Percentiles rank a stretch among this genome's conserved stretches.
Evolutionary conservation across 2,888 invertebrate genomes (phyloP).

Genomic region (Margaritifera margaritifera): DNA sequence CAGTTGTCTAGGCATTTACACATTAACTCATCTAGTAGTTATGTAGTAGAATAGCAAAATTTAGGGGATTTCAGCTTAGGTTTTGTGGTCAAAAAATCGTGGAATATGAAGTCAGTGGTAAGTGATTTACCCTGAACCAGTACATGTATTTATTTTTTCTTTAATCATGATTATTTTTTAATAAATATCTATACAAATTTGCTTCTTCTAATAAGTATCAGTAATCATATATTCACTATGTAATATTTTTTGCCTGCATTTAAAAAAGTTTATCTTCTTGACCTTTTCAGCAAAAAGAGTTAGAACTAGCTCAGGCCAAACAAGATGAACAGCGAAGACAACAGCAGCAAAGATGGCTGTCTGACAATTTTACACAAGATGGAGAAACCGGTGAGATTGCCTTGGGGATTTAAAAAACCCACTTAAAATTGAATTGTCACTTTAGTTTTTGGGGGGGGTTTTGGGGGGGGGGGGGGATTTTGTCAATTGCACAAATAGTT

Average conservation of each 20-base stretch:
- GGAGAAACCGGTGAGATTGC: conserved; percentile 76
- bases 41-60: too few relatives aligned
- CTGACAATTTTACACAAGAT: conserved; percentile 63
- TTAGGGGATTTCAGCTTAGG: too few relatives aligned
- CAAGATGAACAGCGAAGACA: conserved; percentile 51
- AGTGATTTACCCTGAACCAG: too few relatives aligned
- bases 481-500: too few relatives aligned
- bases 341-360: conserved; percentile 54
- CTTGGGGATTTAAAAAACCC: not conserved
- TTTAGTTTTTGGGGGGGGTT: not conserved
- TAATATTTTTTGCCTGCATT: not conserved
- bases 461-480: too few relatives aligned
- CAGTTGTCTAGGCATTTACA: too few relatives aligned
- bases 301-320: conserved; percentile 51
- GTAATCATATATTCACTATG: not conserved
- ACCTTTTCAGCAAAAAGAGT: conserved; percentile 56
- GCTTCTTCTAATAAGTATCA: not conserved
- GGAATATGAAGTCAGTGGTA: too few relatives aligned
- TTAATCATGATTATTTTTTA: too few relatives aligned
- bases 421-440: not conserved
- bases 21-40: too few relatives aligned
- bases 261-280: not conserved
- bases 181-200: not conserved
- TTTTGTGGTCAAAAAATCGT: too few relatives aligned
- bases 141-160: too few relatives aligned